Conservation (phyloP, 64 coral and sea anemone species). For the Acropora yongei region DNA sequence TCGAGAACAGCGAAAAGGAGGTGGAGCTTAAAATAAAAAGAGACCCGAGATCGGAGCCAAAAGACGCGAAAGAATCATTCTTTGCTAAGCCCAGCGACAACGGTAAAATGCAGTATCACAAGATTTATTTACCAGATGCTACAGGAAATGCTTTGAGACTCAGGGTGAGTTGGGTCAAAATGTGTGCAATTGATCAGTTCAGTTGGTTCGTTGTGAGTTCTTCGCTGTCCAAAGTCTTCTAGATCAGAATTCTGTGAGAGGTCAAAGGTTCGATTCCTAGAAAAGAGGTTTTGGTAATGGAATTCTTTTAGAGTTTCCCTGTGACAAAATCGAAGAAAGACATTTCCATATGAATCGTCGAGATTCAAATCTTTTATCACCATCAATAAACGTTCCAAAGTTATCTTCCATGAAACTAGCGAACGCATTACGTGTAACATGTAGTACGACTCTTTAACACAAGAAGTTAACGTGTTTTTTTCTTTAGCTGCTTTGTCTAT, state of each 20-base stretch:
- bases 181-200: not conserved
- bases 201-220: not conserved
- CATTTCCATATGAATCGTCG: no score
- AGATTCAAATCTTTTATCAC: no score
- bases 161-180: not conserved
- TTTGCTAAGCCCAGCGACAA: conserved; percentile 71
- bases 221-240: not conserved
- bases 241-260: not conserved
- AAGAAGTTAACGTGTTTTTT: no score
- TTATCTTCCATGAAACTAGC: no score
- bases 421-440: no score
- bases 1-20: conserved; percentile 44
- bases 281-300: not conserved
- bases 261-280: no score
- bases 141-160: conserved; percentile 15
- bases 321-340: no score
- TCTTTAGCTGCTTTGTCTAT: not conserved
- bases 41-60: not conserved
- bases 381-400: no score
- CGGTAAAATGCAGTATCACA: conserved; percentile 70
- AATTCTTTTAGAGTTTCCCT: not conserved
- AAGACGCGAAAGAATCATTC: conserved; percentile 22
- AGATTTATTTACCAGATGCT: conserved; percentile 6
- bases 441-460: no score
- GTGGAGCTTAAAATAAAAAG: conserved; percentile 55